Evolutionary conservation across 2,113 vertebrate genomes (phyloP).

Genomic region (Microtus richardsoni): DNA sequence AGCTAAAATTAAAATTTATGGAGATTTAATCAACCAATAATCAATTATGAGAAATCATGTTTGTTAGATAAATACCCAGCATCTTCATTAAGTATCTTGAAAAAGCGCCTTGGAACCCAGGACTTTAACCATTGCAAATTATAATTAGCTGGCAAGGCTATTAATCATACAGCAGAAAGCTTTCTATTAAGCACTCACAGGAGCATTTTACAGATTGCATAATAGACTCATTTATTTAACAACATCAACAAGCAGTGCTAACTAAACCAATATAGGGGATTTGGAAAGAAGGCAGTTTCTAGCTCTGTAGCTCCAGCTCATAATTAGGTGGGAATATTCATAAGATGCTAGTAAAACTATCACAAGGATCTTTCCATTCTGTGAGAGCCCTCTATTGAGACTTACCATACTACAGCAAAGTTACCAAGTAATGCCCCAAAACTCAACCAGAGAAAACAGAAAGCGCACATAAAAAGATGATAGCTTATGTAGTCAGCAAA

Average conservation of each 20-base stretch:
- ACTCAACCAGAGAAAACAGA: constrained; percentile 51
- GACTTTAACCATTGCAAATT: constrained; percentile 68
- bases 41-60: constrained; percentile 57
- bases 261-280: constrained; percentile 61
- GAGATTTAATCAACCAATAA: constrained; percentile 74
- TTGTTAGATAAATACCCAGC: constrained; percentile 51
- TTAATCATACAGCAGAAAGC: constrained; percentile 65
- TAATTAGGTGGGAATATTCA: constrained; percentile 33
- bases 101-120: constrained; percentile 50
- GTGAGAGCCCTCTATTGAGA: constrained; percentile 15
- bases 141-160: constrained; percentile 73
- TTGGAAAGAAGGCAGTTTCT: constrained; percentile 51
- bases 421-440: constrained; percentile 37
- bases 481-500: not conserved
- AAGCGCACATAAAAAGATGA: constrained; percentile 50
- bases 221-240: constrained; percentile 69
- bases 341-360: constrained; percentile 55
- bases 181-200: constrained; percentile 62
- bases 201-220: constrained; percentile 63
- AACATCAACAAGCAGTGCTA: constrained; percentile 54
- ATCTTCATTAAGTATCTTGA: constrained; percentile 51
- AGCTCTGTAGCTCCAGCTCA: constrained; percentile 34
- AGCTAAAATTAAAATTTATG: constrained; percentile 56
- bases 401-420: constrained; percentile 9
- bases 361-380: constrained; percentile 56